A percentile compares a stretch with the other conserved stretches of the same genome.
Conservation (phyloP, 2,797 vertebrate species). For the Linurgus olivaceus region DNA sequence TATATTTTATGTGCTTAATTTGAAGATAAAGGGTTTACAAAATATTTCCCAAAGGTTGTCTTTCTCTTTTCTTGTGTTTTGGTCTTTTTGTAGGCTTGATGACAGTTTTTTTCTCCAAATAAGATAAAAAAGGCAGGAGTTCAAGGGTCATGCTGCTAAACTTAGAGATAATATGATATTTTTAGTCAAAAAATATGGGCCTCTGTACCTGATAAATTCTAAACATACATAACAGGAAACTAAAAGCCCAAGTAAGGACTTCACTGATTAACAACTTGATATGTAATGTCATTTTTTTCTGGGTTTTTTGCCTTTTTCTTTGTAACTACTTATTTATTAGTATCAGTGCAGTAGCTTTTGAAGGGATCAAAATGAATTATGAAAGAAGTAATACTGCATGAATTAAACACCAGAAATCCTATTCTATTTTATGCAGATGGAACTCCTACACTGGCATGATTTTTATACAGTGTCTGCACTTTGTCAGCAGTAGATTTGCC, state of each 20-base stretch:
- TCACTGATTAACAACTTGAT: not conserved
- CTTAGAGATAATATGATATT: not conserved
- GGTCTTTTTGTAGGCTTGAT: accelerated
- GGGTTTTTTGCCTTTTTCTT: accelerated
- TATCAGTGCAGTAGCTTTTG: not conserved
- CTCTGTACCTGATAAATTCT: not conserved
- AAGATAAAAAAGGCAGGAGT: not conserved
- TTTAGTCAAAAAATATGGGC: not conserved
- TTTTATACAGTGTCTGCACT: not conserved
- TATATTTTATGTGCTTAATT: not conserved
- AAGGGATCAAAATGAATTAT: not conserved
- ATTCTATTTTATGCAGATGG: not conserved
- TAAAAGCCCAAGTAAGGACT: not conserved
- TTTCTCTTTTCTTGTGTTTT: not conserved
- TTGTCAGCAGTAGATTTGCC: not conserved
- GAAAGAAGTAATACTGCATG: not conserved
- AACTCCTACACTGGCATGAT: not conserved
- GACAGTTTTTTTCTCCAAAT: accelerated
- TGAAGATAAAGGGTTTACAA: not conserved
- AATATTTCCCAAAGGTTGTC: not conserved
- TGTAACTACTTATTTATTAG: not conserved
- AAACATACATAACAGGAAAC: not conserved
- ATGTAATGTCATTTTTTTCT: not conserved
- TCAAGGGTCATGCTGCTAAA: not conserved
- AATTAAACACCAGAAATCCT: not conserved